Conservation (phyloP, 1,140 invertebrate genomes). For the Pomacea maculata region DNA sequence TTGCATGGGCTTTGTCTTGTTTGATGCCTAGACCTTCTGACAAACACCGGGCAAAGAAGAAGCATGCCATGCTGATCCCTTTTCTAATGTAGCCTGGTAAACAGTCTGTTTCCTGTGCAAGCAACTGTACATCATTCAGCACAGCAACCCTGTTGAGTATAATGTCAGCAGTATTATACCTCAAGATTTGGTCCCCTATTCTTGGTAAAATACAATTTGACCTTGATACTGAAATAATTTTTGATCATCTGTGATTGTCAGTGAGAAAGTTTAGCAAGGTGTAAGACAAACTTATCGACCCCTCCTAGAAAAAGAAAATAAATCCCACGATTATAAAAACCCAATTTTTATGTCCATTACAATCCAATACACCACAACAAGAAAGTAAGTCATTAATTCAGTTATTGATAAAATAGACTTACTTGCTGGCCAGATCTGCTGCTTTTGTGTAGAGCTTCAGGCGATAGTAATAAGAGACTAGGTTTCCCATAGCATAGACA, state of each 20-base stretch:
- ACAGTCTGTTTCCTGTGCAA: constrained; percentile 61
- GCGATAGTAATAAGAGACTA: constrained; percentile 62
- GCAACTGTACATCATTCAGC: constrained; percentile 45
- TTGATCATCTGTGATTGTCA: no score
- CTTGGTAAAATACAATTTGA: no score
- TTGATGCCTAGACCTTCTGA: constrained; percentile 54
- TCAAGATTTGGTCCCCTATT: no score
- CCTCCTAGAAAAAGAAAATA: neutral
- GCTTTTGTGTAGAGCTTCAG: constrained; percentile 64
- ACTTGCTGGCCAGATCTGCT: constrained; percentile 62
- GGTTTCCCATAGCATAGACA: constrained; percentile 66
- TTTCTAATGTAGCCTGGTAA: constrained; percentile 57
- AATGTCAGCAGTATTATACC: no score
- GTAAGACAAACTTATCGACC: neutral
- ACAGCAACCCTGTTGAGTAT: constrained; percentile 48
- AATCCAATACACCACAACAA: neutral
- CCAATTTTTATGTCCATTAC: neutral
- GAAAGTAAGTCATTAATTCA: neutral
- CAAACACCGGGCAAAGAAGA: constrained; percentile 63
- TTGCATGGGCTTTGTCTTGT: constrained; percentile 48
- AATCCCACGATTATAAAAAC: neutral
- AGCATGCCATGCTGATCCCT: constrained; percentile 62
- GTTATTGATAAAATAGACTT: constrained; percentile 1
- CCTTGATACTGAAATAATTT: no score
- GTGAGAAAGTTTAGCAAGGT: no score